phyloP scores from a whole-genome alignment of 2,797 vertebrate genomes.

The Dendrocincla tyrannina region DNA sequence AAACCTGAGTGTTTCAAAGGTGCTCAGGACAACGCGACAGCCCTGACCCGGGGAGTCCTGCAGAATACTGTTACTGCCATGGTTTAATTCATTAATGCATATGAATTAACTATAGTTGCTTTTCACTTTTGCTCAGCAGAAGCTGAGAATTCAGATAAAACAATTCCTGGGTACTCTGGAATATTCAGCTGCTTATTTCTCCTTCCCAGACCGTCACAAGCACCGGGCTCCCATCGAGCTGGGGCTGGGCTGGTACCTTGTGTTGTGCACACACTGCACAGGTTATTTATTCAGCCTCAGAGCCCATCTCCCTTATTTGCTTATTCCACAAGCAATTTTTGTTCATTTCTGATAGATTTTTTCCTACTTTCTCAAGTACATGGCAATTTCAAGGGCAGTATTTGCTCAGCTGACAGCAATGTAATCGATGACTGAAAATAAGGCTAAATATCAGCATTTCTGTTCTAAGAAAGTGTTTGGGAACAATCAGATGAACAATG shows the following conservation, averaged over 20 bases:
- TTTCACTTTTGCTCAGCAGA: neutral
- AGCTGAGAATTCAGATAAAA: neutral
- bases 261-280: accelerated
- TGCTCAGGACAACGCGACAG: neutral
- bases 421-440: neutral
- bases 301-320: slow-evolving; percentile 1
- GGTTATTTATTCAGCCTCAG: neutral
- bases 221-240: accelerated
- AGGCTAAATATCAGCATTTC: neutral
- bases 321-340: neutral
- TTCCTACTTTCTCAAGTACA: neutral
- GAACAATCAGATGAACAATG: slow-evolving; percentile 1
- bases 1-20: accelerated
- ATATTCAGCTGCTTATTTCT: neutral
- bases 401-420: neutral
- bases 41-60: neutral
- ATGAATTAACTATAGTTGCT: neutral
- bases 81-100: neutral
- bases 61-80: accelerated
- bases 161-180: neutral
- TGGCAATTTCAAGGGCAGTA: neutral
- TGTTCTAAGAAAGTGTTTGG: neutral
- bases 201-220: accelerated
- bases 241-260: neutral
- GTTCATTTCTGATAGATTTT: neutral